phyloP scores from a whole-genome alignment of 2,888 invertebrate species.

The Nebria brevicollis region DNA sequence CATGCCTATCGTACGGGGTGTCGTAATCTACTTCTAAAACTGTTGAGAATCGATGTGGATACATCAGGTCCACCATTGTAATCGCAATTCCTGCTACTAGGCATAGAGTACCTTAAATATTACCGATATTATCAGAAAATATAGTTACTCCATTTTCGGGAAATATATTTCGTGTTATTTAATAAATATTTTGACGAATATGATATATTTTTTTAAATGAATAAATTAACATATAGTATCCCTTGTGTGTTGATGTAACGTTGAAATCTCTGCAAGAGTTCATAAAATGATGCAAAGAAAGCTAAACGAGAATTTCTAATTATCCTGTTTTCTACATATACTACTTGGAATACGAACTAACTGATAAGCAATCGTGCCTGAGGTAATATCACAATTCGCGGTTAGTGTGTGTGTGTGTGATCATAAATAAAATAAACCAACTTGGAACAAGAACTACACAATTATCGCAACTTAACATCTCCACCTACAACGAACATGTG shows the following conservation, averaged over 20 bases:
- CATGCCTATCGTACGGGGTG: constrained; percentile 92
- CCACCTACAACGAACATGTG: constrained; percentile 5
- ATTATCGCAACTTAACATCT: constrained; percentile 13
- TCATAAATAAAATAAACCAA: constrained; percentile 9
- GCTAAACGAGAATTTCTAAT: constrained; percentile 12
- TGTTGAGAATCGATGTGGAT: constrained; percentile 91
- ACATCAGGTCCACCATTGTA: constrained; percentile 84
- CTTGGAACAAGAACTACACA: constrained; percentile 4
- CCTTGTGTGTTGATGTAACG: background rate
- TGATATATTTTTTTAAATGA: no score
- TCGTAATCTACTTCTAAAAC: constrained; percentile 93
- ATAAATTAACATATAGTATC: background rate
- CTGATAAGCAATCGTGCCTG: constrained; percentile 18
- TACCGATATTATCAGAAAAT: background rate
- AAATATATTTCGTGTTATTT: no score
- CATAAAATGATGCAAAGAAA: constrained; percentile 7
- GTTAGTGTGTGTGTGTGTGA: background rate
- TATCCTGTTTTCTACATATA: background rate
- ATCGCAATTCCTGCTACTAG: constrained; percentile 82
- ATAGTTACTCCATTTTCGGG: background rate
- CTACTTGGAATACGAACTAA: background rate
- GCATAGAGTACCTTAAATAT: constrained; percentile 76
- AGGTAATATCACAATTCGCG: constrained; percentile 10
- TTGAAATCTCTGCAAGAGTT: background rate
- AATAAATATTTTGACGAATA: no score